phyloP scores from a whole-genome alignment of 2,888 invertebrate species.

The Scaptomyza cyrtandrae region DNA sequence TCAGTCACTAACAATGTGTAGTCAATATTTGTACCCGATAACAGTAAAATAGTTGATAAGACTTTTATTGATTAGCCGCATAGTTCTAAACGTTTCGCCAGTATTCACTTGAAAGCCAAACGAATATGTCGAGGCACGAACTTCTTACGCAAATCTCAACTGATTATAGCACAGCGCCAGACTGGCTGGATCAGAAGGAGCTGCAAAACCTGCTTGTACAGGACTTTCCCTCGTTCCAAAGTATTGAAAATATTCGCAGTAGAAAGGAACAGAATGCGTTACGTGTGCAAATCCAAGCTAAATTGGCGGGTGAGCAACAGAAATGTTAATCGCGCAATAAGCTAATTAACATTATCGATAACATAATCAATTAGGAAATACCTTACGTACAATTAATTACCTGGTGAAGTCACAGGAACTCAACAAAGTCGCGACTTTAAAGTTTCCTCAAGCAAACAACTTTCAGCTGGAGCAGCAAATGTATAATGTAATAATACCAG shows the following conservation, averaged over 20 bases:
- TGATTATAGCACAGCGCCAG: conserved; percentile 20
- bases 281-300: conserved; percentile 40
- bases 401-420: conserved; percentile 52
- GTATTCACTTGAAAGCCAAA: conserved; percentile 25
- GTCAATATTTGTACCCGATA: conserved; percentile 3
- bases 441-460: conserved; percentile 35
- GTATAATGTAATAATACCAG: conserved; percentile 65
- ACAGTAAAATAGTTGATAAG: conserved; percentile 12
- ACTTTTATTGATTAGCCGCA: not conserved
- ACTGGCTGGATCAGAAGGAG: conserved; percentile 47
- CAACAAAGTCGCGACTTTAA: conserved; percentile 3
- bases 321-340: not conserved
- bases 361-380: conserved; percentile 36
- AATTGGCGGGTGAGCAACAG: conserved; percentile 34
- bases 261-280: conserved; percentile 38
- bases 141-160: conserved; percentile 46
- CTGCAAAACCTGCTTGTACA: conserved; percentile 27
- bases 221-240: conserved; percentile 30
- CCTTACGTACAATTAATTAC: conserved; percentile 45
- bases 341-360: not conserved
- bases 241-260: conserved; percentile 22
- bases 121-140: conserved; percentile 40
- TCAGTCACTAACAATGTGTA: not conserved
- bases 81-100: conserved; percentile 8
- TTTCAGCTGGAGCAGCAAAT: conserved; percentile 66